These are phyloP conservation scores for Thereva unica DNA, from an alignment of 2,888 invertebrate species.

Conservation along the genomic window DNA sequence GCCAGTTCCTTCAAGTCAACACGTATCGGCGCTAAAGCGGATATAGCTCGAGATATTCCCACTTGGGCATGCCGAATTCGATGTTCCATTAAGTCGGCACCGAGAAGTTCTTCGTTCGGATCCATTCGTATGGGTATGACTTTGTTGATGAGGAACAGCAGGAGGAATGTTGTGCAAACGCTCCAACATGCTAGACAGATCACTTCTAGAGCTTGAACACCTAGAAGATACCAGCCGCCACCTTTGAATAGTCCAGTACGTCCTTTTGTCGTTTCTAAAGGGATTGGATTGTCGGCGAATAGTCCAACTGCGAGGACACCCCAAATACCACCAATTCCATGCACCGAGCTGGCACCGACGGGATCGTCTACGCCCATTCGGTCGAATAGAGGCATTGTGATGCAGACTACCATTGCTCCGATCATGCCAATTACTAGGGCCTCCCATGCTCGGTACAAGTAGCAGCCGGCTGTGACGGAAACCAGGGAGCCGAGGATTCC, in stretches of 20 bases:
- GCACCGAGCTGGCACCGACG: constrained; percentile 88
- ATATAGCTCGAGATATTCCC: constrained; percentile 74
- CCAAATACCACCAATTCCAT: constrained; percentile 79
- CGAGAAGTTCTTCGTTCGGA: constrained; percentile 81
- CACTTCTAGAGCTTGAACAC: constrained; percentile 76
- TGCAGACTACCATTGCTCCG: constrained; percentile 75
- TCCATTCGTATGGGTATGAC: constrained; percentile 84
- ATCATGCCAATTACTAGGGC: constrained; percentile 79
- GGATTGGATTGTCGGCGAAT: constrained; percentile 83
- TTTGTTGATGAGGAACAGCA: constrained; percentile 79
- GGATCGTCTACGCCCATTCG: constrained; percentile 77
- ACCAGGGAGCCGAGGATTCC: constrained; percentile 86
- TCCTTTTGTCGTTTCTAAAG: constrained; percentile 78
- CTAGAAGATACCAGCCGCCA: constrained; percentile 86
- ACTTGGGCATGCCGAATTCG: constrained; percentile 70
- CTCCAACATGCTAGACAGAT: constrained; percentile 78
- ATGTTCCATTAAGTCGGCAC: constrained; percentile 89
- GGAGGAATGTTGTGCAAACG: constrained; percentile 67
- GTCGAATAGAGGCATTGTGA: constrained; percentile 76
- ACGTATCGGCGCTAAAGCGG: constrained; percentile 69
- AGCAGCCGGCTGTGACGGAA: constrained; percentile 86
- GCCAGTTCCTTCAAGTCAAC: constrained; percentile 57
- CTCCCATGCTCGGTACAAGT: constrained; percentile 85
- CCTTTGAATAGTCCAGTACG: constrained; percentile 77
- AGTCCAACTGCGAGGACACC: constrained; percentile 87